Evolutionary conservation across 2,888 invertebrate genomes (phyloP), one percentile per base, ranked within the genome.

Genomic region (Ichneumon xanthorius): DNA sequence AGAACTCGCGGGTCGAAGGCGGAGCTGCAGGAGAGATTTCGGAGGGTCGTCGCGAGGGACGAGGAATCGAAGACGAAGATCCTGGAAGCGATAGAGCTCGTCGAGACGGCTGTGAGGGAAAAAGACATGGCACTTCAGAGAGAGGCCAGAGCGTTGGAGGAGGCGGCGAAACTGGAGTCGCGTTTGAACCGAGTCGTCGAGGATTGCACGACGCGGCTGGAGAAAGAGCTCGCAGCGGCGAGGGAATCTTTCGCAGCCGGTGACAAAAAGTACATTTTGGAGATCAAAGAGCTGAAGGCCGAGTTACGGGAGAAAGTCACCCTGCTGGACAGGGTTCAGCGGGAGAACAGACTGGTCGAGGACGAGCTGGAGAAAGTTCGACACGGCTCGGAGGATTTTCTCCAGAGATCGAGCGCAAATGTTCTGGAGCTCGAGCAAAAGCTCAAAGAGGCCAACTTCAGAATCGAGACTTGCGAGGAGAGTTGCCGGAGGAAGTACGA

Each of bases 191-290:
- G 87, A 4, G 84, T 93, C 40, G 84, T 89, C 3, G 90, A 90
- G 50, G 93, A 93, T 53, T 92, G 91, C 77, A 85, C 89, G 2
- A 45, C 63, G 22, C 90, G 89, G 33, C 87, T 95, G 55, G 95
- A 95, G 88, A 94, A 91, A n/a, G 96, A 97, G 92, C 93, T 96
- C 71, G 94, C 94, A 5, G 94, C 94, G 73, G 92, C 96, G 0
- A 96, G 95, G 90, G 94, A 95, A 3, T 95, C 95, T 86, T 96
- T 96, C 88, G 95, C 95, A 40, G 95, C 95, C 72, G 96, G 96
- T 91, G 92, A 95, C 16, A 94, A 95, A 68, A 95, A 95, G 70
- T 95, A 96, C 94, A 89, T 95, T 19, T 90, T 94, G 11, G 96
- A 96, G 87, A 95, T 96, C 14, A 95, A 95, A 88, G 95, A 95